A percentile compares a stretch with the other conserved stretches of the same genome.
Conservation (phyloP, 2,113 vertebrate species). For the Lophura nycthemera region DNA sequence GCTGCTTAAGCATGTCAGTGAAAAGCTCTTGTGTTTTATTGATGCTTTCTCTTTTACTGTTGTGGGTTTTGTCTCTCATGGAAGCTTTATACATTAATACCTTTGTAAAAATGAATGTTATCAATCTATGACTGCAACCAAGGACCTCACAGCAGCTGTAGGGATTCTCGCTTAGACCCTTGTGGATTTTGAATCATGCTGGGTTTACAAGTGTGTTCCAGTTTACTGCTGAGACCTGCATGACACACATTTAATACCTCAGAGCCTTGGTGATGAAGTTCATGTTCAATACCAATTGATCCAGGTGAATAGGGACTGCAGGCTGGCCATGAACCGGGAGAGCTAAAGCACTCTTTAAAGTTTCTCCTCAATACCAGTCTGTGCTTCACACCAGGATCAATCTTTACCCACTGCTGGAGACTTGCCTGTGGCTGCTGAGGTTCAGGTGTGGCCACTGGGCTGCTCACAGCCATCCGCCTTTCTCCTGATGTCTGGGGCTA, state of each 20-base stretch:
- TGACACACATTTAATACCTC: conserved; percentile 5
- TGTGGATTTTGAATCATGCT: conserved; percentile 12
- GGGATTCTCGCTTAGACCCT: conserved; percentile 25
- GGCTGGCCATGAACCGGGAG: not conserved
- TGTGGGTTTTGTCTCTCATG: conserved; percentile 17
- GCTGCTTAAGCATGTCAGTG: conserved; percentile 12
- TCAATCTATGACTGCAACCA: conserved; percentile 34
- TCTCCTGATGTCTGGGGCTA: not conserved
- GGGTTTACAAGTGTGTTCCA: conserved; percentile 28
- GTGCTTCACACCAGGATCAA: not conserved
- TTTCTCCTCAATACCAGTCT: not conserved
- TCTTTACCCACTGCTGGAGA: not conserved
- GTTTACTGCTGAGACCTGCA: conserved; percentile 28
- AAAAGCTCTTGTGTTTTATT: conserved; percentile 16
- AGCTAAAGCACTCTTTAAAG: not conserved
- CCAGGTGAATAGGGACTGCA: not conserved
- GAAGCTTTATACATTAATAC: conserved; percentile 32
- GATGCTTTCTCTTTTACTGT: conserved; percentile 1
- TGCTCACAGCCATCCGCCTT: not conserved
- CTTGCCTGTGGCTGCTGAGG: not conserved
- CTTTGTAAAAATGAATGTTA: conserved; percentile 20
- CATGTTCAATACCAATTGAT: not conserved
- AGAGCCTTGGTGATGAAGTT: not conserved
- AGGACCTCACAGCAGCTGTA: conserved; percentile 18
- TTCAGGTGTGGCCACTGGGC: not conserved